Evolutionary conservation across 2,888 invertebrate species (phyloP).

Genomic region (Timema cristinae): DNA sequence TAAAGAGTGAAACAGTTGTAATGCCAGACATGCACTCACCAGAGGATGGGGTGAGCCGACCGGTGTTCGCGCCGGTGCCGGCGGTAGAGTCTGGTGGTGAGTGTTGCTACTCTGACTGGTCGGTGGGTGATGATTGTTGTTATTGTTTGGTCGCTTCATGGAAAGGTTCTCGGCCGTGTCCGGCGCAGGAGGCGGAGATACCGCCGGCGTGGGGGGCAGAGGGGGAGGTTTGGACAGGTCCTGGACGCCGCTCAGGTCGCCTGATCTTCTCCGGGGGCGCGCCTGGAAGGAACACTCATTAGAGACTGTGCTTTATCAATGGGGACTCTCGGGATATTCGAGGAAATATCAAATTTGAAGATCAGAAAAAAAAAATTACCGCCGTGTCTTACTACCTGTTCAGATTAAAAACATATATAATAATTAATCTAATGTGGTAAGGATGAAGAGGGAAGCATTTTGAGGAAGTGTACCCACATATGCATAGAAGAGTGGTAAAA

Average conservation of each 20-base stretch:
- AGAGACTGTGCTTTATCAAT: background rate
- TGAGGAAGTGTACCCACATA: too few species aligned
- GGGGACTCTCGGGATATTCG: too few species aligned
- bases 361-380: background rate
- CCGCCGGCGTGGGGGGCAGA: constrained; percentile 36
- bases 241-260: constrained; percentile 62
- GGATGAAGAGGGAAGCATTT: too few species aligned
- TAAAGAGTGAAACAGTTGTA: too few species aligned
- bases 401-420: too few species aligned
- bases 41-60: constrained; percentile 30
- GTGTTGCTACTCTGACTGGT: constrained; percentile 29
- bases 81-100: constrained; percentile 34
- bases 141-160: constrained; percentile 50
- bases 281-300: constrained; percentile 50
- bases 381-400: too few species aligned
- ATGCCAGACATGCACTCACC: constrained; percentile 18
- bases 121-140: constrained; percentile 16
- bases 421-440: too few species aligned
- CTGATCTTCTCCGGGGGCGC: constrained; percentile 76
- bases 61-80: constrained; percentile 37
- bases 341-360: background rate
- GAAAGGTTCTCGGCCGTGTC: constrained; percentile 57
- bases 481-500: too few species aligned
- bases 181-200: constrained; percentile 38
- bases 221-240: constrained; percentile 52